Evolutionary conservation across 37 sponge, comb jelly and placozoan species (phyloP), one percentile per base, ranked within the genome.

Genomic region (Hexactinellida sp.): DNA sequence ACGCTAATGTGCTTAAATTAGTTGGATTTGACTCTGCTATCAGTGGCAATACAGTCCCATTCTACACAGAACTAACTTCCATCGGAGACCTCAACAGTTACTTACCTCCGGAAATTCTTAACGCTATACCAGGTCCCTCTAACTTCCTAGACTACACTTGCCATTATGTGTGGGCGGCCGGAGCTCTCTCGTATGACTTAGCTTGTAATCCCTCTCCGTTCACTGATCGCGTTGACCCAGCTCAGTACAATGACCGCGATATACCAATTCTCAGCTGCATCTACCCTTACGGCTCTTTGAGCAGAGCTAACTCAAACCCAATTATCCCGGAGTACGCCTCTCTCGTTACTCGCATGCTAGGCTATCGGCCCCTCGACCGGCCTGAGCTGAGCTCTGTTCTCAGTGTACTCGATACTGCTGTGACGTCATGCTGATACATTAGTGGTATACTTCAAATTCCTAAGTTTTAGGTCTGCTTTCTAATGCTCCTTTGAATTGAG

Each of bases 191-290:
- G 19, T 63, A 63, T n/a, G 76, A 63, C 13, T n/a, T 63, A 63
- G 76, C 76, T 32, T 63, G 76, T 63, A 63, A 63, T 23, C 76
- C 76, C 13, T 63, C 76, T 63, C 76, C 76, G 5, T 63, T 63
- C 34, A 63, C 76, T 32, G 52, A 47, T 47, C 76, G 30, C 5
- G 30, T 63, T 21, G 76, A 63, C 30, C 28, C 76, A 63, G 3
- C 76, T 7, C 76, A 63, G 34, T 63, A 63, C 76, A 63, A n/a
- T 7, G 34, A 63, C 76, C 21, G 3, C 3, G 76, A 63, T 32
- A 63, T 63, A 63, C 76, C 76, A 10, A 10, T 23, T 25, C 21
- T 63, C 3, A 63, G 13, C 30, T 63, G 28, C 13, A 25, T 63
- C 3, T 63, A 25, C 76, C 76, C 76, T 63, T 63, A 63, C 13